Evolutionary conservation across 2,888 invertebrate genomes (phyloP).

Genomic region (Uropetala carovei): DNA sequence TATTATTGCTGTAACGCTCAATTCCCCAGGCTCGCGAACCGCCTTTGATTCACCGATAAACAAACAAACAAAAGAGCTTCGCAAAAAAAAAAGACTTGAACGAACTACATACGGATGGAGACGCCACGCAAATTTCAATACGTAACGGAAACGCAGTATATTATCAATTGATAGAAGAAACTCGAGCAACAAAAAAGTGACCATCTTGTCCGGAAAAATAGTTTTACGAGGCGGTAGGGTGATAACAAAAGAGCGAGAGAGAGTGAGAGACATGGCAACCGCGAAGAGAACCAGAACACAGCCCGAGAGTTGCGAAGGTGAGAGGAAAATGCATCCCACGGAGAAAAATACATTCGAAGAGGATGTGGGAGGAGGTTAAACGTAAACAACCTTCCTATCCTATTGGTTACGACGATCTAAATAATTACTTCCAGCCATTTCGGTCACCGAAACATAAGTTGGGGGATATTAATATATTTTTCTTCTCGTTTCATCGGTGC

Average conservation of each 20-base stretch:
- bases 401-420: neutral
- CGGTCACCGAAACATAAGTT: too few species aligned
- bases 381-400: neutral
- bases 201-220: neutral
- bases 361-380: neutral
- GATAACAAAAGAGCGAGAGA: constrained; percentile 14
- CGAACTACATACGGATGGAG: too few species aligned
- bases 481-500: too few species aligned
- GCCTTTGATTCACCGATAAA: too few species aligned
- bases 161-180: too few species aligned
- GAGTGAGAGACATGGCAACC: constrained; percentile 7
- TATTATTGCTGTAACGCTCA: too few species aligned
- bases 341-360: neutral
- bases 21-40: too few species aligned
- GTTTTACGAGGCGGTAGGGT: neutral
- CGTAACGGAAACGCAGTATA: too few species aligned
- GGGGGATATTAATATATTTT: too few species aligned
- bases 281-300: neutral
- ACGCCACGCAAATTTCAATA: too few species aligned
- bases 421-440: neutral
- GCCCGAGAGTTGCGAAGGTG: neutral
- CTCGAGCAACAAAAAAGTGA: neutral
- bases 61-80: too few species aligned
- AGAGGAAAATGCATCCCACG: constrained; percentile 15
- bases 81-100: too few species aligned